These are phyloP conservation scores for Cyanistes caeruleus DNA, from an alignment of 2,113 vertebrate species.

Conservation along the genomic window DNA sequence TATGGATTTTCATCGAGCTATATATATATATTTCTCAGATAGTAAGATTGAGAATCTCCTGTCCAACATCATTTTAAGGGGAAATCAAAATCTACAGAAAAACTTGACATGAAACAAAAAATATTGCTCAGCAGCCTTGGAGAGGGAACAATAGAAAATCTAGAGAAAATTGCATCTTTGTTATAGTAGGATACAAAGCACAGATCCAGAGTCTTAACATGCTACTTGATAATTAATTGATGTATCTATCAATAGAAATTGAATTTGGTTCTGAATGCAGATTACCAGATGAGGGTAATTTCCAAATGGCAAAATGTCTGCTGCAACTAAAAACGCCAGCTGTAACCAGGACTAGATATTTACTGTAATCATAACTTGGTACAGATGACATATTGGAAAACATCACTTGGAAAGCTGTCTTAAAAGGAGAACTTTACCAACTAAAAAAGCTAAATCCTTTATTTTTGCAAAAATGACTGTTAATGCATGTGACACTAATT, in stretches of 20 bases:
- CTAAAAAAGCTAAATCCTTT: rapidly evolving
- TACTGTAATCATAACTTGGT: neutral
- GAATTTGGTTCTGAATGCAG: neutral
- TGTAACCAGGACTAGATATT: neutral
- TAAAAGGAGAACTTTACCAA: neutral
- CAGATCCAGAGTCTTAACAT: neutral
- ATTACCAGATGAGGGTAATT: neutral
- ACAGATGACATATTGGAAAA: neutral
- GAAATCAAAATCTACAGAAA: neutral
- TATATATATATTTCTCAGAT: neutral
- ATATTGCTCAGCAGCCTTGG: neutral
- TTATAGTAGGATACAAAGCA: neutral
- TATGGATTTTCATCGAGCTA: neutral
- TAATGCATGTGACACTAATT: neutral
- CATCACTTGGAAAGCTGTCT: neutral
- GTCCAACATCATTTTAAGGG: neutral
- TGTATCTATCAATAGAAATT: neutral
- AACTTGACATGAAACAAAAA: neutral
- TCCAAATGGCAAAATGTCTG: neutral
- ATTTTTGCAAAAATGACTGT: neutral
- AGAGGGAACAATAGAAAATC: neutral
- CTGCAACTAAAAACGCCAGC: neutral
- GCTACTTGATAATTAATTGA: neutral
- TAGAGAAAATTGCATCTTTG: neutral
- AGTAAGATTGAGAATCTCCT: neutral